phyloP scores from a whole-genome alignment of 2,113 vertebrate genomes.

The Xiphorhynchus elegans region DNA sequence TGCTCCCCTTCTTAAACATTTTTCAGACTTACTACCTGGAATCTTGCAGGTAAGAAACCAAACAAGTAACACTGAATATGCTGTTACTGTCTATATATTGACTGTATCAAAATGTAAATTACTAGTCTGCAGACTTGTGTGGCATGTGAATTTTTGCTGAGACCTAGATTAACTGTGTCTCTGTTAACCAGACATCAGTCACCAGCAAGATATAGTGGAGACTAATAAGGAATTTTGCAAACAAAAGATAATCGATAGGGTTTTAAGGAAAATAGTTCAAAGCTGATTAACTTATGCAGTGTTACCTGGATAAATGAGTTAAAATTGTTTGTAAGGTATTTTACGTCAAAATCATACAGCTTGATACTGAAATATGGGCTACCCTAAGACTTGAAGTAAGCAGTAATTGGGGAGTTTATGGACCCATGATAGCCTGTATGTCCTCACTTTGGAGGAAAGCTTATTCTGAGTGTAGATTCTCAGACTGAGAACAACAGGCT shows the following conservation, averaged over 20 bases:
- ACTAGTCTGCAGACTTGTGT: neutral
- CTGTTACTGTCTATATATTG: neutral
- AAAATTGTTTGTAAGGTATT: neutral
- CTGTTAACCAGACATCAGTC: neutral
- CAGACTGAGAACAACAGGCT: neutral
- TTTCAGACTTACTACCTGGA: slow-evolving; percentile 92
- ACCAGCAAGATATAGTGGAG: neutral
- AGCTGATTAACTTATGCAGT: neutral
- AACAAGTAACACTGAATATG: neutral
- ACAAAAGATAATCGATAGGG: neutral
- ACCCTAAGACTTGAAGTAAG: neutral
- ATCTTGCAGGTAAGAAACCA: slow-evolving; percentile 87
- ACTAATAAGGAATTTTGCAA: neutral
- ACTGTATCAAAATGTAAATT: neutral
- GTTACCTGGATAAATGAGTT: neutral
- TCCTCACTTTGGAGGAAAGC: neutral
- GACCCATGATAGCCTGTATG: neutral
- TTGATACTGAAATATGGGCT: neutral
- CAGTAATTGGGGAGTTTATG: neutral
- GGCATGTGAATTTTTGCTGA: neutral
- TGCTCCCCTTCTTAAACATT: slow-evolving; percentile 92
- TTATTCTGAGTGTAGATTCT: neutral
- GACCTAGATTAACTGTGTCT: neutral
- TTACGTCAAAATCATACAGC: neutral
- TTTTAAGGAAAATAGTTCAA: neutral